Conservation (phyloP, 2,113 vertebrate genomes). For the Rana temporaria region DNA sequence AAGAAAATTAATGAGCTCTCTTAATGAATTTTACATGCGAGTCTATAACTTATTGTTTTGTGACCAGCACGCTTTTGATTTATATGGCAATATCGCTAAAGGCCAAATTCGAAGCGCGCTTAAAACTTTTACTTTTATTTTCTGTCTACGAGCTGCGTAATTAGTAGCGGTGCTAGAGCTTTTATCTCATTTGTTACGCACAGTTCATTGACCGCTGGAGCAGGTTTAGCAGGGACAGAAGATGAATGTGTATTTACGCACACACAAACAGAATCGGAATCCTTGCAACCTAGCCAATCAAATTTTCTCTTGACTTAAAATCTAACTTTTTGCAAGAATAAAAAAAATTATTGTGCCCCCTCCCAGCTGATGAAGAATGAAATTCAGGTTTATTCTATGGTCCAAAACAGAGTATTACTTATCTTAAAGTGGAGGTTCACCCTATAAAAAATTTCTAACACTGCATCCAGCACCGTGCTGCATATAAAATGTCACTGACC, state of each 20-base stretch:
- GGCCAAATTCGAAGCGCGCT: slow-evolving; percentile 33
- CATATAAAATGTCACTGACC: too few relatives aligned
- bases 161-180: not conserved
- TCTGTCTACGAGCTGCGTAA: slow-evolving; percentile 31
- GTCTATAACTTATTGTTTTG: slow-evolving; percentile 57
- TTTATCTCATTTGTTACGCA: slow-evolving; percentile 33
- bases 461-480: too few relatives aligned
- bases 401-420: too few relatives aligned
- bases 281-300: too few relatives aligned
- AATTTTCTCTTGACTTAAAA: too few relatives aligned
- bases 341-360: too few relatives aligned
- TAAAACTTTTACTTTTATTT: slow-evolving; percentile 27
- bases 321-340: too few relatives aligned
- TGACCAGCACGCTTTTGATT: slow-evolving; percentile 45
- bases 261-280: not conserved
- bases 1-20: slow-evolving; percentile 54
- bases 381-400: too few relatives aligned
- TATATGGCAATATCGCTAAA: slow-evolving; percentile 44
- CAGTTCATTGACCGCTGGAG: slow-evolving; percentile 29
- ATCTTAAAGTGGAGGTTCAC: too few relatives aligned
- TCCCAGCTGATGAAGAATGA: too few relatives aligned
- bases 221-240: slow-evolving; percentile 5
- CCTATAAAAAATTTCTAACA: too few relatives aligned
- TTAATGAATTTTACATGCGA: slow-evolving; percentile 58
- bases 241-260: slow-evolving; percentile 5